phyloP scores from a whole-genome alignment of 2,797 vertebrate species.

The Sebastes kiyomatsui region DNA sequence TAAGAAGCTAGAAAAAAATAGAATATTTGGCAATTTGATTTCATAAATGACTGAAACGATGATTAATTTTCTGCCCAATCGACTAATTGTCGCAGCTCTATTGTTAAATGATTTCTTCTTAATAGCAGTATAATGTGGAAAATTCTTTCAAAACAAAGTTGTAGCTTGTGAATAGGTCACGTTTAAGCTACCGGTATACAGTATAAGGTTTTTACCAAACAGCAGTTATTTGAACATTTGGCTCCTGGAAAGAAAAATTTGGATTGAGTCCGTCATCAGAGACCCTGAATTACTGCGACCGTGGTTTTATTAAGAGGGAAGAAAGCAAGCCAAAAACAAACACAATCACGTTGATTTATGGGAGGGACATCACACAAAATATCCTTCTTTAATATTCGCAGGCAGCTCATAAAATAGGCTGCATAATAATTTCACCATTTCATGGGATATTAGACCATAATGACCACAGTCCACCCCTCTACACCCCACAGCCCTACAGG shows the following conservation, averaged over 20 bases:
- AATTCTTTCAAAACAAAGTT: not conserved
- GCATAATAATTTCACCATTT: constrained; percentile 97
- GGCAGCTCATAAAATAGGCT: constrained; percentile 88
- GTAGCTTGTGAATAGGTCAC: not conserved
- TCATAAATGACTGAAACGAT: not conserved
- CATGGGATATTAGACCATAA: constrained; percentile 99
- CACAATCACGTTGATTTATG: constrained; percentile 70
- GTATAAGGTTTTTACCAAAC: not conserved
- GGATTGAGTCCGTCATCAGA: not conserved
- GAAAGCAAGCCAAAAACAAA: constrained; percentile 71
- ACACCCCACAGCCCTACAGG: constrained; percentile 89
- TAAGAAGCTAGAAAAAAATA: not conserved
- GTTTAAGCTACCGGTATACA: not conserved
- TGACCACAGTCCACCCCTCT: constrained; percentile 97
- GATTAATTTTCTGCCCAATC: not conserved
- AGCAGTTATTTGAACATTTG: not conserved
- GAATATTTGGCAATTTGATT: not conserved
- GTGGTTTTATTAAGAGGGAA: constrained; percentile 56
- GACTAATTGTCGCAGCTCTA: not conserved
- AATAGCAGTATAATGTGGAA: not conserved
- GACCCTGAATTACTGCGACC: constrained; percentile 9
- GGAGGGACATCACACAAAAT: constrained; percentile 61
- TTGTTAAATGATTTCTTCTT: not conserved
- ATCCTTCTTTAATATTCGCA: constrained; percentile 88
- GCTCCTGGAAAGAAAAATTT: not conserved